Evolutionary conservation across 2,888 invertebrate species (phyloP), one percentile per base, ranked within the genome.

Genomic region (Meiosimyza platycephala): DNA sequence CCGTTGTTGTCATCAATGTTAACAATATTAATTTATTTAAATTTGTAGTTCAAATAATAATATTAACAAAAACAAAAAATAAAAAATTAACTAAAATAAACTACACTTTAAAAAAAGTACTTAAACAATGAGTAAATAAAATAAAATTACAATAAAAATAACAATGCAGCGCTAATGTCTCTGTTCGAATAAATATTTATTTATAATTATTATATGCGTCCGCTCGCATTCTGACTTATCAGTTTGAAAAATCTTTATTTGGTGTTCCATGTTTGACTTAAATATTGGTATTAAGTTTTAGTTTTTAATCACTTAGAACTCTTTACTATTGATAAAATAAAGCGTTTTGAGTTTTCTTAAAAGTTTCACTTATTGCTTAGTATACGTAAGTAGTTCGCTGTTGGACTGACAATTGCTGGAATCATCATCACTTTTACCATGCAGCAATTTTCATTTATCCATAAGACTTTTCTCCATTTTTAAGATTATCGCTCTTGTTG

Each of bases 381-480:
- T n/a, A 51, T 22, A 50, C 60, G 50, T 51, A 64, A 51, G 18
- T 18, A 64, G 12, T 64, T 28, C 18, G 51, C 15, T 18, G 16
- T 47, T 47, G 2, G 18, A 28, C 11, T 48, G 33, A 47, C 15
- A 47, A 16, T 47, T 12, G n/a, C 7, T 62, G 5, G 16, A 16
- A 16, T 63, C 15, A 16, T n/a, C 47, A 33, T 22, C 18, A n/a
- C 48, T 47, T 18, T 18, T 7, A 64, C 7, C 50, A 7, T 22
- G 51, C 50, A 22, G 22, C 22, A 13, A 22, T 18, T 54, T 12
- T 11, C 22, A 13, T 51, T 18, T 80, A 81, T 73, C 81, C 80
- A 76, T 76, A 80, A 57, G 80, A 80, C 72, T 80, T 77, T 71
- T 83, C 80, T 71, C 82, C 83, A 79, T 84, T 85, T 73, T 80